Percentiles rank a stretch among this genome's conserved stretches.
These are phyloP conservation scores for Pararge aegeria DNA, from an alignment of 1,140 invertebrate species.

Conservation along the genomic window DNA sequence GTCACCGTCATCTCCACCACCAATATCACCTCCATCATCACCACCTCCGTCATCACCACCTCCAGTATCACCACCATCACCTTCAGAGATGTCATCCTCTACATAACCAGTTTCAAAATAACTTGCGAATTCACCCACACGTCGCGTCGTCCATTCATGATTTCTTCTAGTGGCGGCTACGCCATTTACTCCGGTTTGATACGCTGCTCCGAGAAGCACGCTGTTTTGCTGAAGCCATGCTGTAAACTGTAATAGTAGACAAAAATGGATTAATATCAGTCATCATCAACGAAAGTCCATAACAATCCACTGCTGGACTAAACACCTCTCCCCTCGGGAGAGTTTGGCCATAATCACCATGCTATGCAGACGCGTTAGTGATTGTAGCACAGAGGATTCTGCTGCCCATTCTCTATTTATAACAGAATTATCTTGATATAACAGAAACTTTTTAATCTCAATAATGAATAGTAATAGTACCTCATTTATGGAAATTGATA, in stretches of 20 bases:
- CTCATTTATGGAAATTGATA: too few relatives aligned
- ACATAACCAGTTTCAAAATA: constrained; percentile 59
- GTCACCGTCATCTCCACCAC: background rate
- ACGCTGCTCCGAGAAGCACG: constrained; percentile 36
- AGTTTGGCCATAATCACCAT: too few relatives aligned
- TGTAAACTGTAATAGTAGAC: constrained; percentile 44
- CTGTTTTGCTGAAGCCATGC: constrained; percentile 47
- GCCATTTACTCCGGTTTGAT: constrained; percentile 41
- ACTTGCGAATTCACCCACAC: constrained; percentile 41
- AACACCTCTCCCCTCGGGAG: too few relatives aligned
- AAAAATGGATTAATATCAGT: background rate
- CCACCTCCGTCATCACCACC: constrained; percentile 8
- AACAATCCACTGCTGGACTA: too few relatives aligned
- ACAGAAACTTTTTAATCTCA: too few relatives aligned
- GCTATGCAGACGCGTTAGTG: too few relatives aligned
- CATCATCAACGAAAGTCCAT: too few relatives aligned
- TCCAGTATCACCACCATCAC: constrained; percentile 23
- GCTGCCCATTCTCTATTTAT: too few relatives aligned
- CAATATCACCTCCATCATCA: background rate
- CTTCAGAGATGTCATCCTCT: constrained; percentile 37
- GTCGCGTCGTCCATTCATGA: constrained; percentile 43
- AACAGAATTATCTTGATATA: too few relatives aligned
- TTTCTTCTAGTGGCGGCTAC: constrained; percentile 40
- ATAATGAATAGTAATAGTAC: too few relatives aligned
- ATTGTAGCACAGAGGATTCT: too few relatives aligned